These are phyloP conservation scores for Nymphalis c-album DNA, from an alignment of 2,888 invertebrate species.

Conservation along the genomic window DNA sequence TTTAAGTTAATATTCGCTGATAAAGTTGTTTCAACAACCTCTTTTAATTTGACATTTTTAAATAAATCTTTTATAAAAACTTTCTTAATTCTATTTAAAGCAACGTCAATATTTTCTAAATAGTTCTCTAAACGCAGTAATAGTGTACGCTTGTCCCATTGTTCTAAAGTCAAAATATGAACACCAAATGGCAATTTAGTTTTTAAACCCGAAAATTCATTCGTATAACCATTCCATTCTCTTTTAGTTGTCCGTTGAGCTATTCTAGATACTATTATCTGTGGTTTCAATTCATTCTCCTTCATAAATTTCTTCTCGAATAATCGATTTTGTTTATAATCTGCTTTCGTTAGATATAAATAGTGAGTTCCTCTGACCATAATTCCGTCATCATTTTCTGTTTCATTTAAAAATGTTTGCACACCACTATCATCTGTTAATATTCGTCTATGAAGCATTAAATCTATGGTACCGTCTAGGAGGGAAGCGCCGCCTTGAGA, in stretches of 20 bases:
- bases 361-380: slow-evolving; percentile 58
- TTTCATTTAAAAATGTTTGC: slow-evolving; percentile 51
- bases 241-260: slow-evolving; percentile 35
- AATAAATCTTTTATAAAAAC: slow-evolving; percentile 83
- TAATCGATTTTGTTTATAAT: slow-evolving; percentile 54
- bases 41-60: slow-evolving; percentile 72
- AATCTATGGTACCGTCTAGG: slow-evolving; percentile 86
- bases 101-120: slow-evolving; percentile 83
- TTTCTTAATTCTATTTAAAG: slow-evolving; percentile 75
- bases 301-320: slow-evolving; percentile 68
- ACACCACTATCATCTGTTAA: slow-evolving; percentile 87
- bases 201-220: slow-evolving; percentile 72
- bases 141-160: slow-evolving; percentile 83
- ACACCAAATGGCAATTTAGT: slow-evolving; percentile 84
- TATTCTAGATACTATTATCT: slow-evolving; percentile 44
- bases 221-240: slow-evolving; percentile 65
- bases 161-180: slow-evolving; percentile 88
- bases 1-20: slow-evolving; percentile 84
- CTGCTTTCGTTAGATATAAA: slow-evolving; percentile 56
- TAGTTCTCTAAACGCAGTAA: slow-evolving; percentile 90
- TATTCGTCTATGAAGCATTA: slow-evolving; percentile 92
- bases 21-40: slow-evolving; percentile 84
- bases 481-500: slow-evolving; percentile 91
- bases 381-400: slow-evolving; percentile 44
- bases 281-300: slow-evolving; percentile 54